Base-by-base conservation (phyloP, 2,113 vertebrate genomes). In the Tor tambroides region DNA sequence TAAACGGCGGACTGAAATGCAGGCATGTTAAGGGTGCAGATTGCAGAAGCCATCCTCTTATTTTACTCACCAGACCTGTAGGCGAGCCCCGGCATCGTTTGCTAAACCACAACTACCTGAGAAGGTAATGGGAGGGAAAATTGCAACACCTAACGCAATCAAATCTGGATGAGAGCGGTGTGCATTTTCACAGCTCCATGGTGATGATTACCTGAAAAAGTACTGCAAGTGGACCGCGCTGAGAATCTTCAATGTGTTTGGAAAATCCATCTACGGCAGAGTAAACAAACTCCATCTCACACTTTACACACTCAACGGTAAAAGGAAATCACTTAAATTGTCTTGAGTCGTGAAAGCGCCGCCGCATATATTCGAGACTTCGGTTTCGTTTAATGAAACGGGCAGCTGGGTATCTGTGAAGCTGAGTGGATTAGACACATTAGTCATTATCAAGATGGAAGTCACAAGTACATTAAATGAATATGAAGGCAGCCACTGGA, bases 41-140 rank as follows among this genome's bases (percentile, higher is more conserved):
- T 90, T 89, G 76, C 54, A 0, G 6, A 88, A 91, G 89, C 84
- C 86, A 89, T 89, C 87, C 90, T 89, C 84, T 88, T 91, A 90
- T 89, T 85, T 87, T 86, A 43, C 46, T 74, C 83, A 43, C 85
- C 87, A 65, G 61, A 84, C 59, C 84, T 87, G 43, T 10, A 35
- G 28, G 80, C n/a, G 46, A 63, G 51, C 56, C 9, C 19, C 46
- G 75, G 19, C 26, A 32, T 69, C 5, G 41, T 14, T 28, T 35
- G 19, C 75, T 85, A 17, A 78, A 80, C 65, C 80, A 26, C 41
- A 26, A 41, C 61, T 41, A 67, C 80, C 65, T 71, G 63, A 51
- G 74, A 76, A 87, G 72, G 83, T 74, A 87, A 41, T 74, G 84
- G 59, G 35, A 86, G 74, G 83, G 83, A 80, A 91, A 90, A 86